These are phyloP conservation scores for Cossypha dichroa DNA, from an alignment of 2,797 vertebrate genomes.

Conservation along the genomic window DNA sequence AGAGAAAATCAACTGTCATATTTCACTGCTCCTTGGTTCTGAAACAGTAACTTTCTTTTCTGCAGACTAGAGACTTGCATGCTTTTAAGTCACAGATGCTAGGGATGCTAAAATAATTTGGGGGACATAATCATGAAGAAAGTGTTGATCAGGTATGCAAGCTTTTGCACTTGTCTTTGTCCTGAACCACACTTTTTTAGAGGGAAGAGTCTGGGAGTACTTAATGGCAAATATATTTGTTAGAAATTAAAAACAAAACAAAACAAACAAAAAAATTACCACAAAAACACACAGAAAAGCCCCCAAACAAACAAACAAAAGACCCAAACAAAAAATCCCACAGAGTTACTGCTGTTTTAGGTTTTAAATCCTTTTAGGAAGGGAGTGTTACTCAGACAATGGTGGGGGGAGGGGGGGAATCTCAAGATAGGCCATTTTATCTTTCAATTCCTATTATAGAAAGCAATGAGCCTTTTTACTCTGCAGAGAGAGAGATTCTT, in stretches of 20 bases:
- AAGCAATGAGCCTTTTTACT: not conserved
- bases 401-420: rapidly evolving
- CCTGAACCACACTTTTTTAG: not conserved
- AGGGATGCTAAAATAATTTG: not conserved
- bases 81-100: not conserved
- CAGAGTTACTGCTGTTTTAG: not conserved
- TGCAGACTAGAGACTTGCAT: not conserved
- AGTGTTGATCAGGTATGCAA: not conserved
- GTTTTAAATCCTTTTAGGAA: not conserved
- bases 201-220: not conserved
- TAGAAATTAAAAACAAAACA: not conserved
- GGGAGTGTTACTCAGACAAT: not conserved
- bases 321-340: not conserved
- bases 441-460: not conserved
- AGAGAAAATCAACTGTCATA: not conserved
- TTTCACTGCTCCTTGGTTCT: not conserved
- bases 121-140: not conserved
- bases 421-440: not conserved
- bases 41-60: not conserved
- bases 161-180: not conserved
- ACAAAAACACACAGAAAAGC: not conserved
- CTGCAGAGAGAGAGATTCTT: not conserved
- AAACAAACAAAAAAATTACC: too few species aligned
- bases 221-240: not conserved
- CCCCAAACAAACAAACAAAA: not conserved